Percentiles rank a stretch among this genome's conserved stretches.
These are phyloP conservation scores for Nesogale talazaci DNA, from an alignment of 2,113 vertebrate genomes.

Conservation along the genomic window DNA sequence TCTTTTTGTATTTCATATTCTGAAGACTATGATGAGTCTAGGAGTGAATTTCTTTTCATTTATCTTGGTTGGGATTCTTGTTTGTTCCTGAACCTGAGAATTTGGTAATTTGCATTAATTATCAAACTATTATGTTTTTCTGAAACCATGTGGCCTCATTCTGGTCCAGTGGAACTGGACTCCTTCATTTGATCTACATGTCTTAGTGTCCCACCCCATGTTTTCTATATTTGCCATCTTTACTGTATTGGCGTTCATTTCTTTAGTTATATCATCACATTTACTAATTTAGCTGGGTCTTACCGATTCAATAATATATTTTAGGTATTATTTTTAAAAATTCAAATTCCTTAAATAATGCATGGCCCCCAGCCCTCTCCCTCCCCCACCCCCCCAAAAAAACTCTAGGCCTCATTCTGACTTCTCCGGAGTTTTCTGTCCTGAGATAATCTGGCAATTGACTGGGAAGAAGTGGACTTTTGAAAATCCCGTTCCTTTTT, in stretches of 20 bases:
- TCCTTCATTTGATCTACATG: background rate
- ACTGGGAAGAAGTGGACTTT: background rate
- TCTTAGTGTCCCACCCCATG: background rate
- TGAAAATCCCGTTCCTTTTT: background rate
- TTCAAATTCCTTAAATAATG: background rate
- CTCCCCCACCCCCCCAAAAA: too few relatives aligned
- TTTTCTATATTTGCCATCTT: background rate
- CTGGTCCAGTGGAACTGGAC: background rate
- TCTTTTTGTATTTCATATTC: background rate
- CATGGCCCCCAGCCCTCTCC: background rate
- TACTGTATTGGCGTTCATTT: background rate
- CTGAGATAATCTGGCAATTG: background rate
- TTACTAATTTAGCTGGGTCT: background rate
- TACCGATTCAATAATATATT: background rate
- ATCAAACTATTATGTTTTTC: background rate
- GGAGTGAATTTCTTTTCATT: background rate
- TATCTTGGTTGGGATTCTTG: background rate
- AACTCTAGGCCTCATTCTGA: background rate
- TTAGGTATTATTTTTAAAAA: background rate
- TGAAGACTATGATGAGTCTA: background rate
- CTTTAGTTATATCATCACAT: background rate
- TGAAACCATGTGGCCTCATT: background rate
- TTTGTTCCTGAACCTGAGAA: background rate
- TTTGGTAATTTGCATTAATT: background rate
- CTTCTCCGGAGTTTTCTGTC: background rate